Conservation (phyloP, 2,113 vertebrate genomes). For the Leptodactylus fuscus region DNA sequence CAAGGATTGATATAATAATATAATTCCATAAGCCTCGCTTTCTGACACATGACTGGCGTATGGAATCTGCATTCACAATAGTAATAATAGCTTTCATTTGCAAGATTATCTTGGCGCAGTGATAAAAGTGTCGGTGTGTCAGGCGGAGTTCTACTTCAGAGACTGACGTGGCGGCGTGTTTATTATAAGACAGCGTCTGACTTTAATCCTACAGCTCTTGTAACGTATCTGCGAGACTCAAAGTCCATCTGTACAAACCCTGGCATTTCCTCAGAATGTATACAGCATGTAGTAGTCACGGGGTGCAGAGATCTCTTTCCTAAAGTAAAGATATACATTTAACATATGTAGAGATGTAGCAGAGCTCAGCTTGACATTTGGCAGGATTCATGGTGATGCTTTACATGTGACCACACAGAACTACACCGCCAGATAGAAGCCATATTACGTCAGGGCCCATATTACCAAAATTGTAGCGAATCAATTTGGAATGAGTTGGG, state of each 20-base stretch:
- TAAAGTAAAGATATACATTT: too few species aligned
- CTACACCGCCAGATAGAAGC: too few species aligned
- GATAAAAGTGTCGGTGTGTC: neutral
- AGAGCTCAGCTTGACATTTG: too few species aligned
- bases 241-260: neutral
- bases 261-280: neutral
- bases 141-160: neutral
- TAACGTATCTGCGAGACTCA: neutral
- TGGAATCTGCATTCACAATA: neutral
- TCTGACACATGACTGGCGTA: neutral
- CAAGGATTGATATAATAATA: neutral
- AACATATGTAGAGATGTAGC: too few species aligned
- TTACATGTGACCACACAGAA: too few species aligned
- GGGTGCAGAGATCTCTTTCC: too few species aligned
- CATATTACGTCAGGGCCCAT: too few species aligned
- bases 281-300: neutral
- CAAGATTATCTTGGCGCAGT: neutral
- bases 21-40: neutral
- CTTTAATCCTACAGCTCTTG: constrained; percentile 16
- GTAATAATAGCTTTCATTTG: neutral
- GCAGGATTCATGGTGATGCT: too few species aligned
- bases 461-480: too few species aligned
- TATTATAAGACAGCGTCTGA: constrained; percentile 16
- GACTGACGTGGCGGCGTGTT: neutral
- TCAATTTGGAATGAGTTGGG: too few species aligned